Evolutionary conservation across 2,888 invertebrate species (phyloP), one percentile per base, ranked within the genome.

Genomic region (Xanthia icteritia): DNA sequence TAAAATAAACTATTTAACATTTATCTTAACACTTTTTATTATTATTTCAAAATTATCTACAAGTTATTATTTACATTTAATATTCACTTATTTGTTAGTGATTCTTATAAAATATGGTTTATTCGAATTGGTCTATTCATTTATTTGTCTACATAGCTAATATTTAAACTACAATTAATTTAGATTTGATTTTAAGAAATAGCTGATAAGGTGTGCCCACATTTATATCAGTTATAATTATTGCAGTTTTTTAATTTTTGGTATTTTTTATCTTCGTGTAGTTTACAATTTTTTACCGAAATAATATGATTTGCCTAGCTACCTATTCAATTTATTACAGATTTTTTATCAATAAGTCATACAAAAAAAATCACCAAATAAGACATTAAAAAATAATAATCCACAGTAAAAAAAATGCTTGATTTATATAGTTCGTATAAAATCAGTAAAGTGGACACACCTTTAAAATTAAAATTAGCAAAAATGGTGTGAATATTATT

Each of bases 71-170:
- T 81, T 84, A 85, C 77, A 87, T 64, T 88, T 65, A 68, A 42
- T 67, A 72, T 70, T 77, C 20, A 76, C 75, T 76, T 72, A 79
- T 31, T 71, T 65, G 5, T 78, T 75, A 81, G 76, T 86, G 72
- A 78, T 87, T 82, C 82, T 85, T 86, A 88, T 48, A 61, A 80
- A 80, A 73, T 88, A 88, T 69, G 64, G 67, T 86, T 88, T 84
- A 89, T 80, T 84, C 89, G 81, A 89, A 87, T 89, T 89, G 88
- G 88, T 89, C 88, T 89, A 89, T 86, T 88, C 77, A 76, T 83
- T 86, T 68, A 77, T 83, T 81, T 69, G 65, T 42, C 79, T 84
- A 86, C 84, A 81, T 70, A 70, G 64, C 78, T 84, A 88, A 56
- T 75, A 70, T 66, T 76, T 74, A 58, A 71, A 70, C 73, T 86